These are phyloP conservation scores for Zelostemma sp. DNA, from an alignment of 1,140 invertebrate genomes.

Conservation along the genomic window DNA sequence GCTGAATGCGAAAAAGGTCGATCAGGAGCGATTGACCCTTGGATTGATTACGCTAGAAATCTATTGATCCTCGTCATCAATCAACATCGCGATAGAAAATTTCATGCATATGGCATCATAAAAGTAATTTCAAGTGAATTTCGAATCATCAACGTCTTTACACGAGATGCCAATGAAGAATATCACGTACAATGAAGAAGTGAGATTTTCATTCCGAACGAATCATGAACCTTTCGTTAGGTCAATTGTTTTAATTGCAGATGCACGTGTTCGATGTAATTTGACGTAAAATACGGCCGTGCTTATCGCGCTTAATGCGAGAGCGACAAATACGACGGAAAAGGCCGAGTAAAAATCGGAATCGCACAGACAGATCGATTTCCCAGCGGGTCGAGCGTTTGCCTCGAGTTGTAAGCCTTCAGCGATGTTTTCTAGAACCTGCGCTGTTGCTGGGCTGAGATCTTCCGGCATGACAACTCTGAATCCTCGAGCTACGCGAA, in stretches of 20 bases:
- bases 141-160: conserved; percentile 2
- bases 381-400: conserved; percentile 33
- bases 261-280: conserved; percentile 52
- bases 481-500: conserved; percentile 74
- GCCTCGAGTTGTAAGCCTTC: conserved; percentile 46
- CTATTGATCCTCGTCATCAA: conserved; percentile 33
- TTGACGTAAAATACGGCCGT: conserved; percentile 60
- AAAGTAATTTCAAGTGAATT: conserved; percentile 24
- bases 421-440: conserved; percentile 53
- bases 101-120: conserved; percentile 2
- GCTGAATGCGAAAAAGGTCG: conserved; percentile 25
- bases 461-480: conserved; percentile 78
- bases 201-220: neutral
- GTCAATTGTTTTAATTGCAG: conserved; percentile 44
- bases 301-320: conserved; percentile 56
- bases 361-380: conserved; percentile 60
- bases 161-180: neutral
- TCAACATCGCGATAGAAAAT: conserved; percentile 18
- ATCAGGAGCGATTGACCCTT: conserved; percentile 35
- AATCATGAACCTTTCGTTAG: conserved; percentile 28
- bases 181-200: neutral
- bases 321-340: conserved; percentile 54
- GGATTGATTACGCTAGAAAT: conserved; percentile 46
- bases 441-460: conserved; percentile 61
- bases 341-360: conserved; percentile 60